phyloP scores from a whole-genome alignment of 2,888 invertebrate species.

The Sceliomorpha sp. region DNA sequence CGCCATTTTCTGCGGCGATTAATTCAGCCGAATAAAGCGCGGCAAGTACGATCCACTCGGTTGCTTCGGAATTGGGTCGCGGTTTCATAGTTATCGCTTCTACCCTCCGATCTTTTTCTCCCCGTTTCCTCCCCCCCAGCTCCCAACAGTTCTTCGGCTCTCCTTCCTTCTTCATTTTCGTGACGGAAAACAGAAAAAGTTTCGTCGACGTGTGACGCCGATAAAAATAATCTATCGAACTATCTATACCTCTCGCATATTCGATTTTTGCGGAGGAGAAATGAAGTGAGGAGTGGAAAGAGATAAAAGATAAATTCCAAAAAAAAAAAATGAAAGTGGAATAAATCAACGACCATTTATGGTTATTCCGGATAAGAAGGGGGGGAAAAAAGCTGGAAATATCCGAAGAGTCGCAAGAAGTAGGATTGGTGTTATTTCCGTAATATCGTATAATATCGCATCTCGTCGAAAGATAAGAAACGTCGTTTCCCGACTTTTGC shows the following conservation, averaged over 20 bases:
- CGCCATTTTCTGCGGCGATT: conserved; percentile 50
- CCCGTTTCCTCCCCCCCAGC: conserved; percentile 6
- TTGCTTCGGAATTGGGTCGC: conserved; percentile 62
- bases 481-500: conserved; percentile 32
- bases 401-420: too few relatives aligned
- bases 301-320: too few relatives aligned
- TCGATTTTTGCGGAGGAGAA: conserved; percentile 42
- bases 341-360: too few relatives aligned
- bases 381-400: too few relatives aligned
- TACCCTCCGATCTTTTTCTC: conserved; percentile 12
- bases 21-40: conserved; percentile 48
- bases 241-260: conserved; percentile 38
- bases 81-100: conserved; percentile 52
- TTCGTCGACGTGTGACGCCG: conserved; percentile 29
- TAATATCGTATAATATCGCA: too few relatives aligned
- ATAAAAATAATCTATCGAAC: conserved; percentile 45
- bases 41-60: conserved; percentile 51
- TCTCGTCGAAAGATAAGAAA: conserved; percentile 15
- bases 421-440: too few relatives aligned
- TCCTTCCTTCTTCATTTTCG: conserved; percentile 31
- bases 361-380: too few relatives aligned
- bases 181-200: conserved; percentile 37
- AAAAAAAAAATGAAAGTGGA: too few relatives aligned
- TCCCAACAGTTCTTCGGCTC: conserved; percentile 5
- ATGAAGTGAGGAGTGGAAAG: too few relatives aligned